Conservation (phyloP, 2,888 invertebrate genomes). For the Alentia gelatinosa region DNA sequence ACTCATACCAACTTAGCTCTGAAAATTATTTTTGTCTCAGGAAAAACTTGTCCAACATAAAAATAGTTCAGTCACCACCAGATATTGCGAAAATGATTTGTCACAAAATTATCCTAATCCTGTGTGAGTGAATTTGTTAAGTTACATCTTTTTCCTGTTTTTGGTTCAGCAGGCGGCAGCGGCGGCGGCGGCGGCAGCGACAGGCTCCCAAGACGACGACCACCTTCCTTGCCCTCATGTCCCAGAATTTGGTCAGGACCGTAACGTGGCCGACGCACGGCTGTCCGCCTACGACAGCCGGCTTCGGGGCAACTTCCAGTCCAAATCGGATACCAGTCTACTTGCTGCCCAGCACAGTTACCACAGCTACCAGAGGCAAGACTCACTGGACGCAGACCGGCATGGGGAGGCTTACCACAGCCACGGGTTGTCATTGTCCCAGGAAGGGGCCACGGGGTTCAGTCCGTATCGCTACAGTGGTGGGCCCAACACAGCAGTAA, state of each 20-base stretch:
- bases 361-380: background rate
- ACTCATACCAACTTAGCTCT: no score
- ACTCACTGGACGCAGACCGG: background rate
- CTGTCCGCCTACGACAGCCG: background rate
- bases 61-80: no score
- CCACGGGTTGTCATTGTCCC: background rate
- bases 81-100: no score
- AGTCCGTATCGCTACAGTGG: background rate
- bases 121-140: no score
- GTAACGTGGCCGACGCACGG: background rate
- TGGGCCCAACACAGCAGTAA: background rate
- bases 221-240: background rate
- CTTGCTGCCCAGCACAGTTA: background rate
- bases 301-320: background rate
- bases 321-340: constrained; percentile 7
- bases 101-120: no score
- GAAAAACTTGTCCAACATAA: no score
- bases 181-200: constrained; percentile 23
- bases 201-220: background rate
- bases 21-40: no score
- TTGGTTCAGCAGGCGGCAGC: no score
- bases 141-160: no score
- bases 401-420: no score
- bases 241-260: background rate
- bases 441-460: background rate